Evolutionary conservation across 2,888 invertebrate genomes (phyloP).

Genomic region (Pocota personata): DNA sequence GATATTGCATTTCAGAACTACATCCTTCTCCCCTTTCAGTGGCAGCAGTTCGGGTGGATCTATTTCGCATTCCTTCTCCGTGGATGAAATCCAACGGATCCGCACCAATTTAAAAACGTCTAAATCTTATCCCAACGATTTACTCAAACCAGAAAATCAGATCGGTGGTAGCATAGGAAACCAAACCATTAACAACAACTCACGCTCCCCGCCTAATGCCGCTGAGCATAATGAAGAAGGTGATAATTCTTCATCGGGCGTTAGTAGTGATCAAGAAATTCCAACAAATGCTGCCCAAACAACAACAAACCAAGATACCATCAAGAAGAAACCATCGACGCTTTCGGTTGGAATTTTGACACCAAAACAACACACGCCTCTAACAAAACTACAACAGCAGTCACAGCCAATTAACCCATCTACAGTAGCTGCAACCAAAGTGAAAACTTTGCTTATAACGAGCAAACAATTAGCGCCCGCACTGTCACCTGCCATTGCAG

Average conservation of each 20-base stretch:
- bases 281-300: constrained; percentile 76
- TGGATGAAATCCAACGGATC: constrained; percentile 94
- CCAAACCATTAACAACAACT: constrained; percentile 55
- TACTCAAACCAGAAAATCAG: constrained; percentile 84
- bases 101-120: constrained; percentile 92
- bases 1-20: not conserved
- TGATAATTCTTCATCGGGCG: constrained; percentile 94
- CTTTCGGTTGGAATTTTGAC: constrained; percentile 21
- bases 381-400: constrained; percentile 62
- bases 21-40: constrained; percentile 80
- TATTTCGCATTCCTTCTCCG: constrained; percentile 93
- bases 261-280: constrained; percentile 93
- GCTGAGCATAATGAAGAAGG: constrained; percentile 86
- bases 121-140: constrained; percentile 93
- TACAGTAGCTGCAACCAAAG: constrained; percentile 70
- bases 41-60: constrained; percentile 90
- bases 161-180: constrained; percentile 77
- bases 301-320: constrained; percentile 83
- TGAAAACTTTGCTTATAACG: constrained; percentile 54
- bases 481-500: constrained; percentile 49
- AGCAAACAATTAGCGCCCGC: constrained; percentile 62
- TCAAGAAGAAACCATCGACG: constrained; percentile 80
- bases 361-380: constrained; percentile 78
- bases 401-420: constrained; percentile 55
- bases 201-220: constrained; percentile 52